A percentile compares a stretch with the other conserved stretches of the same genome.
These are phyloP conservation scores for Nymphalis urticae DNA, from an alignment of 2,888 invertebrate species.

Conservation along the genomic window DNA sequence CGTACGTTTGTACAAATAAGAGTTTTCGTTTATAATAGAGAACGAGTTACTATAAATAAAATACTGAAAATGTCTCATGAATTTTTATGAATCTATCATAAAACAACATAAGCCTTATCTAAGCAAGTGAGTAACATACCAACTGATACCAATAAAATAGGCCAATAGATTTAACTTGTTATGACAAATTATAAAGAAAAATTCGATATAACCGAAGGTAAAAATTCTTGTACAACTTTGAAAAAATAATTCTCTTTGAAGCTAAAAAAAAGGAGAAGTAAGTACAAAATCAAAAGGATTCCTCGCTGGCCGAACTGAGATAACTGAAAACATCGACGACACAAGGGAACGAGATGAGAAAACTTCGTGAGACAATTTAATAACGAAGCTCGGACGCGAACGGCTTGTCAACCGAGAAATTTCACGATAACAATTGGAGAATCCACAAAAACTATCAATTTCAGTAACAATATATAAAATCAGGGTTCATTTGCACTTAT, in stretches of 20 bases:
- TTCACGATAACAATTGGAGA: slow-evolving; percentile 33
- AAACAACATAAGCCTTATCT: too few species aligned
- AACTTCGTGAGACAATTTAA: slow-evolving; percentile 74
- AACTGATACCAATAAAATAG: neutral
- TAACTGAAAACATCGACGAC: slow-evolving; percentile 25
- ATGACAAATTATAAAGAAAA: neutral
- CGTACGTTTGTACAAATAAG: neutral
- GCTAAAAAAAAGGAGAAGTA: slow-evolving; percentile 37
- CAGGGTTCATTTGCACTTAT: neutral
- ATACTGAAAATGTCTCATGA: too few species aligned
- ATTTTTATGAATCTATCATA: too few species aligned
- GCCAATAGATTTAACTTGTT: neutral
- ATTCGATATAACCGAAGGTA: neutral
- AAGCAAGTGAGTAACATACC: too few species aligned
- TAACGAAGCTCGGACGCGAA: slow-evolving; percentile 58
- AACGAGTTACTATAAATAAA: neutral
- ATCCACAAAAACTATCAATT: slow-evolving; percentile 36
- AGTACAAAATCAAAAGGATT: slow-evolving; percentile 46
- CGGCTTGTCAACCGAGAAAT: slow-evolving; percentile 46
- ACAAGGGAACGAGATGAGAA: slow-evolving; percentile 56
- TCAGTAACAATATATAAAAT: slow-evolving; percentile 24
- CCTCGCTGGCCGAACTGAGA: slow-evolving; percentile 42
- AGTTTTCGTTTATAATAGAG: neutral
- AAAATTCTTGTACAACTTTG: slow-evolving; percentile 16
- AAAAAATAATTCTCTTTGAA: slow-evolving; percentile 37